Base-by-base conservation (phyloP, 1,140 invertebrate genomes). In the Scaptomyza pallida region DNA sequence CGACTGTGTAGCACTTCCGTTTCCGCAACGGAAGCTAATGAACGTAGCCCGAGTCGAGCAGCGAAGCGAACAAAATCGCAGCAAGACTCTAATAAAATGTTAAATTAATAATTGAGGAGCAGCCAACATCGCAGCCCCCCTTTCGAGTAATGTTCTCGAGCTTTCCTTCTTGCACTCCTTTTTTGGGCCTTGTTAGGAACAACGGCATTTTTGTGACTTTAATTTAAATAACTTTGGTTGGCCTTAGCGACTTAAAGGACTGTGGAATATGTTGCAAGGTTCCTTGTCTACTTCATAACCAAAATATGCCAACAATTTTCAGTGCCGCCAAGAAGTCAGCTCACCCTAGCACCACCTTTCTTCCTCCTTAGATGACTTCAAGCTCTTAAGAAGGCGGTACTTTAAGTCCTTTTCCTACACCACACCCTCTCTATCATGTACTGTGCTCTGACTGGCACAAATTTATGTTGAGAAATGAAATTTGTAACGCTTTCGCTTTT, bases 21-120 rank as follows among this genome's bases (percentile, higher is more conserved):
- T 78, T 78, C 76, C 70, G 75, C 41, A 74, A 78, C 76, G 76
- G 76, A 79, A 79, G 76, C 64, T 78, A 79, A 79, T 79, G 70
- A 73, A 78, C 71, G 71, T 79, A 73, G 75, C 62, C 62, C 61
- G 56, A 72, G 68, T 17, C 5, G 26, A 51, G 51, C 44, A 78
- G 57, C 48, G 43, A 60, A 37, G 62, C 62, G 37, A 63, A 55
- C 50, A 64, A 73, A 69, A 60, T 61, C 54, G 75, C 70, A 73
- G 37, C 26, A 43, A 30, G 26, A 73, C 70, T 72, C 45, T 67
- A 75, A 68, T 62, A 72, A 65, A 81, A 78, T 82, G 70, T 75
- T 69, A 73, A 76, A 73, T 76, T 73, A 73, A 76, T 76, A 76
- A 73, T 73, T 68, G 47, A 68, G 57, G 23, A 75, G 51, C 45